Conservation (phyloP, 2,888 invertebrate species). For the Unio delphinus region DNA sequence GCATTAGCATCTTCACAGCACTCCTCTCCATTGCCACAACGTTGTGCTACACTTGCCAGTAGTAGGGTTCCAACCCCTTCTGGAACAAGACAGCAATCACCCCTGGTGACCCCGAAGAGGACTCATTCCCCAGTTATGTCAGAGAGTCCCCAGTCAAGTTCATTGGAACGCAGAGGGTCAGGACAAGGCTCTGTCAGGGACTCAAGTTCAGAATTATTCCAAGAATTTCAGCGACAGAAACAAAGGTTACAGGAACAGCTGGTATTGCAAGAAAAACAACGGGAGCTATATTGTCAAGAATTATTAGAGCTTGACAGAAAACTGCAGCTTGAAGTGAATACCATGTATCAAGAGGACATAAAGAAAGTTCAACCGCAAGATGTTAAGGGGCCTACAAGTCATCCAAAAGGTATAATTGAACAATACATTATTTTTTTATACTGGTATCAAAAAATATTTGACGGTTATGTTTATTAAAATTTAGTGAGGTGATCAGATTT, state of each 20-base stretch:
- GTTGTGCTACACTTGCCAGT: conserved; percentile 38
- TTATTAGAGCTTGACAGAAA: conserved; percentile 54
- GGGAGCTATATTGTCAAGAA: conserved; percentile 75
- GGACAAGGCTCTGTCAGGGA: conserved; percentile 36
- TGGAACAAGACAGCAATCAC: conserved; percentile 23
- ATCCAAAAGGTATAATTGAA: no score
- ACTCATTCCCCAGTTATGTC: conserved; percentile 44
- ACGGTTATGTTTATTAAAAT: no score
- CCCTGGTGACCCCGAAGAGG: conserved; percentile 33
- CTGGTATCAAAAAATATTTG: no score
- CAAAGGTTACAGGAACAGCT: conserved; percentile 59
- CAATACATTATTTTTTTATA: no score
- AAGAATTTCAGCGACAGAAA: conserved; percentile 81
- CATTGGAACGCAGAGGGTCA: conserved; percentile 19
- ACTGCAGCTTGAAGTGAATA: conserved; percentile 37
- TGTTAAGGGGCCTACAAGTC: no score
- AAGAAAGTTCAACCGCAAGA: no score
- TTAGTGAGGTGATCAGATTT: no score
- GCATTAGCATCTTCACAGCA: conserved; percentile 5
- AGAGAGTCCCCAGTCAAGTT: neutral
- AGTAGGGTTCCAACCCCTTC: conserved; percentile 28
- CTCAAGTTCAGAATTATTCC: conserved; percentile 80
- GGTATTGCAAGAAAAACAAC: conserved; percentile 57
- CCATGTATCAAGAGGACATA: conserved; percentile 14
- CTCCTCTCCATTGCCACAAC: conserved; percentile 22